Evolutionary conservation across 1,140 invertebrate genomes (phyloP).

Genomic region (Aphelenchoides fujianensis): DNA sequence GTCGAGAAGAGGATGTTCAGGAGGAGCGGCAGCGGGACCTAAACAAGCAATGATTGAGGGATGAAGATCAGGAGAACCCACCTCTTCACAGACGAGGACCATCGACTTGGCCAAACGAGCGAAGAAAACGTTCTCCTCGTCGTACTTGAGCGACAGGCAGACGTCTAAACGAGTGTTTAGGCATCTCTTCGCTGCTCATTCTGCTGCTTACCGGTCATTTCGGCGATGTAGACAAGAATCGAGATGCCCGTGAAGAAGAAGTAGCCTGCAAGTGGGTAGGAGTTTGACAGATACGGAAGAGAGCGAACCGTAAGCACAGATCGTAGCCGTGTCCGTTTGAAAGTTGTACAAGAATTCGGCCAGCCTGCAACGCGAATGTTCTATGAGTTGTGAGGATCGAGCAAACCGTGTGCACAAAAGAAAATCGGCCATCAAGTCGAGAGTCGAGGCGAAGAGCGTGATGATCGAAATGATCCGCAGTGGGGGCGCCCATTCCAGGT

Average conservation of each 20-base stretch:
- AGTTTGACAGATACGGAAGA: too few species aligned
- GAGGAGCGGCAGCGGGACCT: slow-evolving; percentile 54
- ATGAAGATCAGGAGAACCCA: slow-evolving; percentile 22
- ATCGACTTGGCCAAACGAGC: slow-evolving; percentile 58
- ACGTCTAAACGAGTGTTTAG: too few species aligned
- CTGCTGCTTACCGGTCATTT: too few species aligned
- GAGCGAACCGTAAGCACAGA: slow-evolving; percentile 59
- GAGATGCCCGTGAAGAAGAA: slow-evolving; percentile 61
- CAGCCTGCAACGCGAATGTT: slow-evolving; percentile 27
- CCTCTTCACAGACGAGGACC: slow-evolving; percentile 58
- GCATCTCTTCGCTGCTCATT: too few species aligned
- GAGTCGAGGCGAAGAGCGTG: slow-evolving; percentile 58
- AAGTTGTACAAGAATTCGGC: slow-evolving; percentile 60
- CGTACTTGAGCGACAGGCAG: slow-evolving; percentile 58
- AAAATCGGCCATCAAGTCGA: slow-evolving; percentile 61
- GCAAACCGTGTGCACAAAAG: slow-evolving; percentile 45
- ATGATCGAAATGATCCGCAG: slow-evolving; percentile 56
- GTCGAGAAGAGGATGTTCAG: slow-evolving; percentile 59
- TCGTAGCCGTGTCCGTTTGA: slow-evolving; percentile 49
- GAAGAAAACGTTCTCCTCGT: slow-evolving; percentile 60
- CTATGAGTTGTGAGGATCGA: not conserved
- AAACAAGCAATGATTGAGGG: slow-evolving; percentile 7
- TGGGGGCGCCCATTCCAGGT: slow-evolving; percentile 43
- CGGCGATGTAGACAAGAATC: slow-evolving; percentile 55
- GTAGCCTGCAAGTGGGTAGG: too few species aligned